Conservation (phyloP, 2,888 invertebrate species). For the Horisme vitalbata region DNA sequence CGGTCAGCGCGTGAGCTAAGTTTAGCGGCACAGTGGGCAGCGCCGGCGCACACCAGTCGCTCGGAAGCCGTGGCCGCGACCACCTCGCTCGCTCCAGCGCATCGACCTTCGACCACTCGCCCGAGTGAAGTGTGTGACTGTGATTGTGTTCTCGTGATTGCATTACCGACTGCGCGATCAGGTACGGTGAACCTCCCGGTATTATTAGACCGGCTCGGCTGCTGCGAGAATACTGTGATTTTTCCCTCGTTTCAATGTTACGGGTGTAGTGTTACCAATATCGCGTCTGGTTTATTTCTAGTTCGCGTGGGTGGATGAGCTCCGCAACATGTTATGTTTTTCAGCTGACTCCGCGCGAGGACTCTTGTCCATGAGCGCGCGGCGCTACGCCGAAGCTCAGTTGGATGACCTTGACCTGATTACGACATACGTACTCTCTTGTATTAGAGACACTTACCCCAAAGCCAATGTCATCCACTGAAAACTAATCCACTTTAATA, state of each 20-base stretch:
- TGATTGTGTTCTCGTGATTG: constrained; percentile 68
- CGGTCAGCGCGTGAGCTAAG: constrained; percentile 60
- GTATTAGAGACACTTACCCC: constrained; percentile 24
- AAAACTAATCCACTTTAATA: constrained; percentile 5
- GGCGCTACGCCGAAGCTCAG: constrained; percentile 37
- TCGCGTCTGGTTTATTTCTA: constrained; percentile 75
- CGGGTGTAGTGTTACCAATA: constrained; percentile 75
- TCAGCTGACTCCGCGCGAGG: constrained; percentile 40
- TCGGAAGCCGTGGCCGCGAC: constrained; percentile 76
- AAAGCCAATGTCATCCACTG: constrained; percentile 12
- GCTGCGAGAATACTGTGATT: constrained; percentile 48
- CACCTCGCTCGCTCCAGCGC: constrained; percentile 75
- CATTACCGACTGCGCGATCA: constrained; percentile 50
- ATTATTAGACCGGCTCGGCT: constrained; percentile 47
- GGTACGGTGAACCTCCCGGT: constrained; percentile 47
- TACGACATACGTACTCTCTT: constrained; percentile 41
- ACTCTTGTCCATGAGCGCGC: constrained; percentile 37
- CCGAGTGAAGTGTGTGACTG: constrained; percentile 79
- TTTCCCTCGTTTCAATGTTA: constrained; percentile 57
- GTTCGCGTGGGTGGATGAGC: constrained; percentile 65
- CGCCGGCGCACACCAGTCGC: constrained; percentile 69
- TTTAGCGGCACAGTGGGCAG: constrained; percentile 58
- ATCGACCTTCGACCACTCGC: constrained; percentile 75
- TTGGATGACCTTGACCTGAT: constrained; percentile 74
- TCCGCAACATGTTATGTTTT: constrained; percentile 52